Evolutionary conservation across 2,113 vertebrate genomes (phyloP), one percentile per base, ranked within the genome.

Genomic region (Corvus cornix): DNA sequence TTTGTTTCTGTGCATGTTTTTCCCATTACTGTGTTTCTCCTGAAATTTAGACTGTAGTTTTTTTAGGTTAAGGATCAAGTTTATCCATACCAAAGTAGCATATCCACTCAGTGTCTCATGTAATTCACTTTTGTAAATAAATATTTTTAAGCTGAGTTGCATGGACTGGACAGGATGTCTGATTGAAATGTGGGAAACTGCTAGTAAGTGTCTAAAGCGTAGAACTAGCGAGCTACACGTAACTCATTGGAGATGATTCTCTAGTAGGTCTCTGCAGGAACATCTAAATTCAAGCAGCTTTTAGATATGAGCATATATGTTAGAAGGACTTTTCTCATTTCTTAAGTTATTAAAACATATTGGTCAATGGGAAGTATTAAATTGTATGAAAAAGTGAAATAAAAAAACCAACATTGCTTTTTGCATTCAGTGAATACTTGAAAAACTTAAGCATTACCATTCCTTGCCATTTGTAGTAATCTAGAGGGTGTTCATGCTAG

Each of bases 171-270:
- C 58, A 76, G 17, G 9, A 23, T 70, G n/a, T 18, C 16, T 74
- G n/a, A 9, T 31, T 60, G 64, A 63, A 77, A 52, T 31, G 26
- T 82, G 63, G 11, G 35, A 33, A 63, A 23, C 31, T 43, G 4
- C 33, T 55, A 58, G 62, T 11, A 62, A 35, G 2, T 8, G 16
- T 56, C 6, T 60, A 3, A 43, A 67, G 7, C 0, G 0, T 15
- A 64, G 49, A 68, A 15, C 7, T 55, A 35, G 13, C 21, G 73
- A 82, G 14, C 10, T 67, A 23, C 48, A 20, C 0, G 4, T 39
- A 33, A 33, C 30, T 83, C 19, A 2, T 2, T 82, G 48, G 15
- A 51, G 8, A 7, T 53, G 9, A 21, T 58, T 74, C 8, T 46
- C 9, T 46, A 2, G 9, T 27, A 72, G 31, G 10, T 46, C 30